Conservation (phyloP, 2,888 invertebrate genomes). For the Tanytarsus gracilentus region DNA sequence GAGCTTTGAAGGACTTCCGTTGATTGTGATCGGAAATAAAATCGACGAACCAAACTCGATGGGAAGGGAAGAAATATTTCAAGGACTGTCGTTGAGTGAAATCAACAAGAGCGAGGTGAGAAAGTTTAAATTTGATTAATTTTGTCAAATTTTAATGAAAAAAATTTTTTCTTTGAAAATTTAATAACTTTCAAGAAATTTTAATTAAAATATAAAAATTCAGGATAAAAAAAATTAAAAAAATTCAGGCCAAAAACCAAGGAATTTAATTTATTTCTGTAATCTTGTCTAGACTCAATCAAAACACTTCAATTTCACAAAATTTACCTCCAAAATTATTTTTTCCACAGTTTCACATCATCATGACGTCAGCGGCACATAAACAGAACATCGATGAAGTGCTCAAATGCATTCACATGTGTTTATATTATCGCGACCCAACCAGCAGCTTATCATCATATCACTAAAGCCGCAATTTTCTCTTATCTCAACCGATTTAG, state of each 20-base stretch:
- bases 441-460: not conserved
- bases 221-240: too few relatives aligned
- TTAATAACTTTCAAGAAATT: not conserved
- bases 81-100: not conserved
- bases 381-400: not conserved
- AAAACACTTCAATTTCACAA: too few relatives aligned
- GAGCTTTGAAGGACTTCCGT: not conserved
- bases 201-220: not conserved
- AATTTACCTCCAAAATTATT: not conserved
- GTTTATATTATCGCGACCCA: not conserved
- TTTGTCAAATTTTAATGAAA: not conserved
- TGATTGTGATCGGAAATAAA: not conserved
- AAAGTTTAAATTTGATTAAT: not conserved
- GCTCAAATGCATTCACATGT: conserved; percentile 4
- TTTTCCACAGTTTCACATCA: not conserved
- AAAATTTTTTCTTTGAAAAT: not conserved
- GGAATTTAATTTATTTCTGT: too few relatives aligned
- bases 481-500: not conserved
- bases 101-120: not conserved
- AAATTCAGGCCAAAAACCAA: too few relatives aligned
- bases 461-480: not conserved
- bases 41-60: not conserved
- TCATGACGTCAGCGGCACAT: not conserved
- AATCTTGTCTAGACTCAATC: too few relatives aligned
- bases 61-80: not conserved